A percentile compares a stretch with the other conserved stretches of the same genome.
phyloP scores from a whole-genome alignment of 2,113 vertebrate genomes.

The Channa argus region DNA sequence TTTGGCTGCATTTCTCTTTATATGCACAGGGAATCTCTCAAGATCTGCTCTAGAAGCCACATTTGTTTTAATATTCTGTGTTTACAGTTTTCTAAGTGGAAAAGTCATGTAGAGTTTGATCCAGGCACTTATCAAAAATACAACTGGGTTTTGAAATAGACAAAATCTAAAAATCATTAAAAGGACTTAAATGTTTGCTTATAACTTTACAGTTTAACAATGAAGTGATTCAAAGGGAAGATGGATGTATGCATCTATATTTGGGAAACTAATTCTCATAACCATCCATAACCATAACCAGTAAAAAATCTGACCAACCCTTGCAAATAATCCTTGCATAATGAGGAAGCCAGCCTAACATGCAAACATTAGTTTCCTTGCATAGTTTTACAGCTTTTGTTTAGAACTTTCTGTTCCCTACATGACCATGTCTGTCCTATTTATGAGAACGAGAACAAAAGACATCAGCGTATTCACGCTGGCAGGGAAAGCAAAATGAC shows the following conservation, averaged over 20 bases:
- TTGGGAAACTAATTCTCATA: too few species aligned
- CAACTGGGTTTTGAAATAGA: neutral
- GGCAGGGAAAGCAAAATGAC: slow-evolving; percentile 41
- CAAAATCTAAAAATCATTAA: neutral
- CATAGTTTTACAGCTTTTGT: neutral
- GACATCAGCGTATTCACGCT: slow-evolving; percentile 50
- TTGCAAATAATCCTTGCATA: too few species aligned
- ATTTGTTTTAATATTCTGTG: neutral
- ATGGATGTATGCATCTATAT: too few species aligned
- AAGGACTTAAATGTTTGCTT: neutral
- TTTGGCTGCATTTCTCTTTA: slow-evolving; percentile 7
- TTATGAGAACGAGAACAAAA: slow-evolving; percentile 51
- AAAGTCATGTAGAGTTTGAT: neutral
- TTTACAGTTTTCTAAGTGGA: neutral
- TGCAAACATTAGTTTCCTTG: neutral
- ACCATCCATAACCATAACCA: too few species aligned
- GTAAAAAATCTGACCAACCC: too few species aligned
- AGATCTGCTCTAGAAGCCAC: neutral
- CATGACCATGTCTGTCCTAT: slow-evolving; percentile 39
- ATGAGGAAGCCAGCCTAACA: neutral
- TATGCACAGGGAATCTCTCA: neutral
- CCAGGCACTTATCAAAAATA: neutral
- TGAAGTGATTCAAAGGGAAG: too few species aligned
- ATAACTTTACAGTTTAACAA: too few species aligned
- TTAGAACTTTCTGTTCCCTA: slow-evolving; percentile 39